A percentile compares a stretch with the other conserved stretches of the same genome.
phyloP scores from a whole-genome alignment of 2,797 vertebrate species.

The Mallotus villosus region DNA sequence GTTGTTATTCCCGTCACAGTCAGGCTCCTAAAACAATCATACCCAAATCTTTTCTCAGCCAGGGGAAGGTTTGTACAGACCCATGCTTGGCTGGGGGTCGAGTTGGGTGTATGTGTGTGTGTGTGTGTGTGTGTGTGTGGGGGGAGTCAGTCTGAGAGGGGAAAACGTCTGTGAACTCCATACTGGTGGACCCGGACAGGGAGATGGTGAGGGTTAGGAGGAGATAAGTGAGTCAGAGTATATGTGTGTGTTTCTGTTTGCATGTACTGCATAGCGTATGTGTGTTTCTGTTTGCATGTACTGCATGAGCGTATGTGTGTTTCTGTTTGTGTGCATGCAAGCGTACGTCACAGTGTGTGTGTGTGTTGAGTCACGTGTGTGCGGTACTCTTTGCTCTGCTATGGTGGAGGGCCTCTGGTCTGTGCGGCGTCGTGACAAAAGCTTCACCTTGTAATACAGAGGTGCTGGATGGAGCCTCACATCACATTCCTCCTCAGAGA shows the following conservation, averaged over 20 bases:
- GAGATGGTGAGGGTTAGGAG: background rate
- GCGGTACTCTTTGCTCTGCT: background rate
- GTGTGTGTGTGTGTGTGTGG: background rate
- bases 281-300: background rate
- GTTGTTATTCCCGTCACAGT: slow-evolving; percentile 22
- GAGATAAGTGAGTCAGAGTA: background rate
- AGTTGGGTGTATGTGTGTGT: background rate
- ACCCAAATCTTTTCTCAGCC: slow-evolving; percentile 29
- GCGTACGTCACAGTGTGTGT: background rate
- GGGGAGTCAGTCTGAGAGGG: background rate
- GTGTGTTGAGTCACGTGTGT: background rate
- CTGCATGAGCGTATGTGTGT: background rate
- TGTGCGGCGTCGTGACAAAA: background rate
- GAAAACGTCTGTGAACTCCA: background rate
- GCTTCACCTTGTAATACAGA: background rate
- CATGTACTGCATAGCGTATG: too few species aligned
- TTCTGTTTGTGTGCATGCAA: background rate
- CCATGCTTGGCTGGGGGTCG: slow-evolving; percentile 13
- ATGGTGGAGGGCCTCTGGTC: background rate
- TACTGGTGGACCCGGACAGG: background rate
- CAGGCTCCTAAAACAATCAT: slow-evolving; percentile 42
- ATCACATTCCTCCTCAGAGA: slow-evolving; percentile 17
- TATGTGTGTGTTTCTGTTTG: too few species aligned
- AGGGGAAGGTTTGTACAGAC: slow-evolving; percentile 20
- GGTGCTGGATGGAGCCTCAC: background rate